Evolutionary conservation across 2,797 vertebrate genomes (phyloP).

Genomic region (Selene dorsalis): DNA sequence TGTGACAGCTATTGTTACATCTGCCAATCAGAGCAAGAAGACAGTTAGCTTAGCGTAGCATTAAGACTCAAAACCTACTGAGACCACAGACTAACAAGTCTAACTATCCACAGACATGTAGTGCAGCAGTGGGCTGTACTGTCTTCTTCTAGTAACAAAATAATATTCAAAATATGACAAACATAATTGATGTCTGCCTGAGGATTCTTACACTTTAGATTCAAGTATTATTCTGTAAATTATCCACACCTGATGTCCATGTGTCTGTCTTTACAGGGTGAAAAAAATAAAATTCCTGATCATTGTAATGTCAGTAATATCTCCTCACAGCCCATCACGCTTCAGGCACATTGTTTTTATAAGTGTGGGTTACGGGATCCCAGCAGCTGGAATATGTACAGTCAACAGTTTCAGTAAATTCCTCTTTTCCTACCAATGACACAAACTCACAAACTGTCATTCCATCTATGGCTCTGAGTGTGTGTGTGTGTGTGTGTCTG

Average conservation of each 20-base stretch:
- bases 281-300: slow-evolving; percentile 39
- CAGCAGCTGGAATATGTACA: slow-evolving; percentile 32
- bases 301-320: slow-evolving; percentile 48
- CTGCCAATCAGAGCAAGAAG: neutral
- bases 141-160: too few species aligned
- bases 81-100: neutral
- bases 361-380: slow-evolving; percentile 60
- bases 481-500: slow-evolving; percentile 3
- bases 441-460: slow-evolving; percentile 36
- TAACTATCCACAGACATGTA: neutral
- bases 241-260: neutral
- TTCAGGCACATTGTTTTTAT: slow-evolving; percentile 33
- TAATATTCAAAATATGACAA: neutral
- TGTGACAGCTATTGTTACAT: neutral
- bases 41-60: neutral
- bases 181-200: neutral
- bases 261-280: slow-evolving; percentile 35
- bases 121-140: neutral
- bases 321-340: neutral
- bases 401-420: slow-evolving; percentile 59
- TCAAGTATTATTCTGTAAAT: neutral
- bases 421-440: slow-evolving; percentile 38
- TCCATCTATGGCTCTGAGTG: slow-evolving; percentile 13
- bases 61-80: neutral
- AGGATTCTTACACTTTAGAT: neutral